Base-by-base conservation (phyloP, 2,888 invertebrate species). In the Euzetes globulus region DNA sequence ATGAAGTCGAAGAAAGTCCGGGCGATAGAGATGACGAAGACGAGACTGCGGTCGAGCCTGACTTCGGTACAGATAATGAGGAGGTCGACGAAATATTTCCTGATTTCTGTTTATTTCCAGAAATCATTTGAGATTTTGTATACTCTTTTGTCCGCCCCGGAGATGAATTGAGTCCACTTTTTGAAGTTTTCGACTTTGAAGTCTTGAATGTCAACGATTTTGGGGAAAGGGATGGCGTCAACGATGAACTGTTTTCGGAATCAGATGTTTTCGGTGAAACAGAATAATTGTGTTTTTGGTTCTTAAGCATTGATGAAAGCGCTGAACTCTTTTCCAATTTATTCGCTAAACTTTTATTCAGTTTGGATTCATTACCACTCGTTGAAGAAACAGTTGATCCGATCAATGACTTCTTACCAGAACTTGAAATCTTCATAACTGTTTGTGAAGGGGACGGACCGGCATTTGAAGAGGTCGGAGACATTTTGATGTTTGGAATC, bases 11-110 rank as follows among this genome's bases (percentile, higher is more conserved):
- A 11, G 72, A 58, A 6, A 29, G 76, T 55, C 76, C 73, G 33
- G 77, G 77, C n/a, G 76, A 77, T 47, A 75, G 73, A 13, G 76
- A 65, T 13, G 75, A 68, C 25, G 77, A 72, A 27, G 77, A 29
- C 13, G 60, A 63, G 19, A 50, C 68, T 1, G 73, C 45, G 1
- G 22, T 45, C 45, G 73, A 17, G 1, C 52, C 52, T 13, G 70
- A 22, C 6, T 37, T 37, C 19, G 71, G 25, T 72, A 75, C 74
- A 13, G 77, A 73, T 15, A 75, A 70, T 17, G 75, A 55, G 3
- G 77, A 77, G 17, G 74, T 52, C n/a, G 78, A 75, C 52, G 77
- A 76, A 9, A 50, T 71, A 27, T 19, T 17, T 45, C 27, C 41
- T 1, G 50, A 27, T 52, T 52, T 71, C n/a, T 25, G 27, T 50